These are phyloP conservation scores for Oscheius sp. DNA, from an alignment of 2,888 invertebrate species.

Conservation along the genomic window DNA sequence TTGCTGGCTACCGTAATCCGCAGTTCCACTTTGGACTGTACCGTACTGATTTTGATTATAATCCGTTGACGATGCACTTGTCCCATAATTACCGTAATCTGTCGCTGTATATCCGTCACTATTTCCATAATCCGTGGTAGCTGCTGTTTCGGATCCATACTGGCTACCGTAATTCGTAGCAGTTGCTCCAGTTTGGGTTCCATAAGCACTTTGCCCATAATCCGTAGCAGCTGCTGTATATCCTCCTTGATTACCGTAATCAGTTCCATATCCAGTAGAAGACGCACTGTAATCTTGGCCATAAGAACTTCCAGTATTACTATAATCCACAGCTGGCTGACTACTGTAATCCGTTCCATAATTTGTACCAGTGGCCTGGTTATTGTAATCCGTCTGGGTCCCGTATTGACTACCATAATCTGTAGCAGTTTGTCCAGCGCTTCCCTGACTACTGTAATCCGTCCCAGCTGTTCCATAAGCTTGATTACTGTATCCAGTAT, in stretches of 20 bases:
- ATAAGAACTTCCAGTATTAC: not conserved
- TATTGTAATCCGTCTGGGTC: not conserved
- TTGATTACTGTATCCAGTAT: not conserved
- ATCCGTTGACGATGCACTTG: too few species aligned
- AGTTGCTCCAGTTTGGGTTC: not conserved
- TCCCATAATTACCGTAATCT: too few species aligned
- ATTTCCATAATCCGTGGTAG: too few species aligned
- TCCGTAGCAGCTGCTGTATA: not conserved
- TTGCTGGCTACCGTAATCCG: conserved; percentile 13
- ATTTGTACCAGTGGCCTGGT: not conserved
- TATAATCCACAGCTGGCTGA: too few species aligned
- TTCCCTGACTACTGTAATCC: conserved; percentile 8
- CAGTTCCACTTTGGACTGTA: too few species aligned
- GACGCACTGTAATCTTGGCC: too few species aligned
- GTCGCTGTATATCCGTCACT: too few species aligned
- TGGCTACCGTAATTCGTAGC: not conserved
- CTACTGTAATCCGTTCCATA: conserved; percentile 24
- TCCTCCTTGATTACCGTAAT: conserved; percentile 10
- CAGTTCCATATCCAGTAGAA: not conserved
- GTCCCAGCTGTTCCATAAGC: conserved; percentile 1
- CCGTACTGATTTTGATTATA: too few species aligned
- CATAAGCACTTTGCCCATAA: not conserved
- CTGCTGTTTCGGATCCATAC: not conserved
- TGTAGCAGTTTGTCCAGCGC: not conserved
- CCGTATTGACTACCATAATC: not conserved